These are phyloP conservation scores for Trachymyrmex cornetzi DNA, from an alignment of 1,140 invertebrate genomes.

Conservation along the genomic window DNA sequence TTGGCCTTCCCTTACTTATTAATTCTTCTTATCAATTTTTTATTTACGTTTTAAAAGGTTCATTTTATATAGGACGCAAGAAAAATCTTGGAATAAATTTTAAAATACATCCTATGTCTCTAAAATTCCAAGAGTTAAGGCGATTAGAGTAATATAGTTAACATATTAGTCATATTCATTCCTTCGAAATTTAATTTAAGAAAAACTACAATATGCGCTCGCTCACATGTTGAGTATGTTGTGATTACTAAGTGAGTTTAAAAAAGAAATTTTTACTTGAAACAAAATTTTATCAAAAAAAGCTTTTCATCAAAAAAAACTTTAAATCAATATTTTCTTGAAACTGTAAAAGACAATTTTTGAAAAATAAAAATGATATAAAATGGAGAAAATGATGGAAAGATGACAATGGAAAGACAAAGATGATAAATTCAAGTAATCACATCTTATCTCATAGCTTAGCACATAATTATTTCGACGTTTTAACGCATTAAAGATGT, in stretches of 20 bases:
- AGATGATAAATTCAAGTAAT: not conserved
- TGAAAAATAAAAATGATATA: not conserved
- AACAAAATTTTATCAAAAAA: not conserved
- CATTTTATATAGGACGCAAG: not conserved
- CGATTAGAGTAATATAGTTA: not conserved
- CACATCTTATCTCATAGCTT: constrained; percentile 14
- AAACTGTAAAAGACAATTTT: not conserved
- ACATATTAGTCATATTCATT: not conserved
- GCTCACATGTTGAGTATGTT: not conserved
- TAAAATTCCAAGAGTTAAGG: not conserved
- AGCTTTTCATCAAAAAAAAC: not conserved
- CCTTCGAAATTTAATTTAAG: constrained; percentile 13
- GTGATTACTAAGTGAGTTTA: not conserved
- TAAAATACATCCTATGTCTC: not conserved
- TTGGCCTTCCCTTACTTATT: constrained; percentile 1
- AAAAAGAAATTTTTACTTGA: not conserved
- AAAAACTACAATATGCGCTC: not conserved
- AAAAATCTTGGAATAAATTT: constrained; percentile 19
- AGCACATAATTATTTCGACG: not conserved
- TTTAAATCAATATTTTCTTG: not conserved
- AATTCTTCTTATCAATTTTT: constrained; percentile 1
- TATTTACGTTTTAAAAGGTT: not conserved
- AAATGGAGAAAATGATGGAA: not conserved
- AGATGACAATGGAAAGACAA: not conserved
- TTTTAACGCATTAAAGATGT: not conserved